Conservation (phyloP, 2,113 vertebrate genomes). For the Cacatua alba region DNA sequence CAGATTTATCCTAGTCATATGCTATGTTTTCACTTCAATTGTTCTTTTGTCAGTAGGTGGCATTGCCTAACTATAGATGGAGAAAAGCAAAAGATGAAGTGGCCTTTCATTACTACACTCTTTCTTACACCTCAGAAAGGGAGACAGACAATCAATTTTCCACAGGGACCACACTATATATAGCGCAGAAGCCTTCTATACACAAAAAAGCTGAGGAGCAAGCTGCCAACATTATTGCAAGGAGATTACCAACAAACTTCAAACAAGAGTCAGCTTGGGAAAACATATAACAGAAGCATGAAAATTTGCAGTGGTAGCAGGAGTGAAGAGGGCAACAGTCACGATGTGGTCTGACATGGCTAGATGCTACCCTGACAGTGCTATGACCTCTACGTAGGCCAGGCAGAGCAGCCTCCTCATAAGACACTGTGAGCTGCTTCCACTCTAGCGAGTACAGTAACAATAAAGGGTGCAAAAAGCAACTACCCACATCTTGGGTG, state of each 20-base stretch:
- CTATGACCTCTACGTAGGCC: not conserved
- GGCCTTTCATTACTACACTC: fast-evolving
- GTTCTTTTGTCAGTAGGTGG: not conserved
- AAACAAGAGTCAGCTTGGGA: not conserved
- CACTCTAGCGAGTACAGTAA: not conserved
- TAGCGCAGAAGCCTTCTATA: not conserved
- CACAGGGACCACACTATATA: not conserved
- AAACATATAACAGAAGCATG: not conserved
- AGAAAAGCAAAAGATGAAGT: not conserved
- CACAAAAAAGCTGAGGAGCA: not conserved
- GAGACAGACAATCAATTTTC: not conserved
- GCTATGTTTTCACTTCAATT: not conserved
- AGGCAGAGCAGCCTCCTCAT: not conserved
- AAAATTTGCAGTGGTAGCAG: fast-evolving
- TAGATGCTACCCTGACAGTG: not conserved
- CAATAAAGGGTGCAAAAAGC: not conserved
- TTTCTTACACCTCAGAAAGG: not conserved
- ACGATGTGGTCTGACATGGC: not conserved
- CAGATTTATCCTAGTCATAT: not conserved
- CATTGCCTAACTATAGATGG: not conserved
- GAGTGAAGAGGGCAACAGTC: not conserved
- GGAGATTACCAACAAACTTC: not conserved
- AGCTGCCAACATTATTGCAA: not conserved
- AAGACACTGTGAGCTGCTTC: not conserved
- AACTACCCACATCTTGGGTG: not conserved